Conservation (phyloP, 2,888 invertebrate genomes). For the Euclidia mi region DNA sequence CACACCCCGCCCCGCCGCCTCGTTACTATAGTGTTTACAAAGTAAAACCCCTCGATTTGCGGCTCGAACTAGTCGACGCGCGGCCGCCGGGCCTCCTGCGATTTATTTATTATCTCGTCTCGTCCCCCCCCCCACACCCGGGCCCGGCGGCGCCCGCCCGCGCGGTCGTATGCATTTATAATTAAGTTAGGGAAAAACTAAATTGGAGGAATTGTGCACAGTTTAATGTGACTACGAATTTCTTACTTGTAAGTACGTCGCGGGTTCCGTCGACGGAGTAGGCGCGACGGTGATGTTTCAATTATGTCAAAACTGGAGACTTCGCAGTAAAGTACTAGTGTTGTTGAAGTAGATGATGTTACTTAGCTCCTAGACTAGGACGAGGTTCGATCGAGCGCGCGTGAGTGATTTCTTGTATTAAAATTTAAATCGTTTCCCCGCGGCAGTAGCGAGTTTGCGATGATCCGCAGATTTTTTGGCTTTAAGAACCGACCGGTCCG, state of each 20-base stretch:
- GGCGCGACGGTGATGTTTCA: conserved; percentile 68
- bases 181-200: conserved; percentile 55
- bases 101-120: conserved; percentile 45
- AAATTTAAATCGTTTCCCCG: conserved; percentile 41
- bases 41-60: conserved; percentile 39
- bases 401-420: conserved; percentile 40
- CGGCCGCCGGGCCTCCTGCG: conserved; percentile 39
- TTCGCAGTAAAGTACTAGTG: conserved; percentile 73
- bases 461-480: conserved; percentile 29
- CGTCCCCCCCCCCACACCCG: no score
- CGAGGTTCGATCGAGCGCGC: conserved; percentile 48
- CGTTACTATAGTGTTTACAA: conserved; percentile 32
- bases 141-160: conserved; percentile 32
- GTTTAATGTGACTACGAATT: conserved; percentile 82
- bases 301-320: conserved; percentile 77
- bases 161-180: conserved; percentile 54
- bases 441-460: conserved; percentile 19
- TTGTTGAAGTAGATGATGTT: conserved; percentile 82
- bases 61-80: conserved; percentile 51
- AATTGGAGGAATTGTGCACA: conserved; percentile 86
- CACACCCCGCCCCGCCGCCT: not conserved
- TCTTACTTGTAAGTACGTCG: conserved; percentile 65
- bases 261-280: conserved; percentile 66
- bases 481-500: conserved; percentile 30
- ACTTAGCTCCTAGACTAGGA: conserved; percentile 76